phyloP scores from a whole-genome alignment of 1,140 invertebrate genomes.

The Drosophila novamexicana region DNA sequence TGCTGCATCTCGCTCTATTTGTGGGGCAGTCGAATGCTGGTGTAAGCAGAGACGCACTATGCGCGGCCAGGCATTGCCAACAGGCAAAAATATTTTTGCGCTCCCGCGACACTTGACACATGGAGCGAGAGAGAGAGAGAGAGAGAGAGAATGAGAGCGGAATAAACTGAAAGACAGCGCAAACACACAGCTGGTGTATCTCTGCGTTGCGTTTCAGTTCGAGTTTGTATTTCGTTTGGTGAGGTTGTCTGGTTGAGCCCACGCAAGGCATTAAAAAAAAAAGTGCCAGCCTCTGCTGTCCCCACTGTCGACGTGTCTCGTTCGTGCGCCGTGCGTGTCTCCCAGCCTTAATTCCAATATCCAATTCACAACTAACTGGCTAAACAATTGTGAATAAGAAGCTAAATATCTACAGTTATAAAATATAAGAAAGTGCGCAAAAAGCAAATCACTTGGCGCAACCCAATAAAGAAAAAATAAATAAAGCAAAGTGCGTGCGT shows the following conservation, averaged over 20 bases:
- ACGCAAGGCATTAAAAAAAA: constrained; percentile 43
- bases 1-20: constrained; percentile 54
- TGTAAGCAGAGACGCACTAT: constrained; percentile 46
- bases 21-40: constrained; percentile 15
- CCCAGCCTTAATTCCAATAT: constrained; percentile 21
- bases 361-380: constrained; percentile 46
- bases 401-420: constrained; percentile 31
- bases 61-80: constrained; percentile 43
- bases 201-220: constrained; percentile 67
- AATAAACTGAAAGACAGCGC: constrained; percentile 22
- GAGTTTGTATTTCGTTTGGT: constrained; percentile 84
- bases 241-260: constrained; percentile 62
- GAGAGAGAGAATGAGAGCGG: constrained; percentile 15
- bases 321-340: constrained; percentile 53
- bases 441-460: constrained; percentile 66
- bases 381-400: constrained; percentile 54
- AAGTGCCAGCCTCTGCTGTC: constrained; percentile 42
- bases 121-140: constrained; percentile 2
- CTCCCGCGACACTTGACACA: constrained; percentile 60
- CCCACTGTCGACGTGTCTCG: constrained; percentile 74
- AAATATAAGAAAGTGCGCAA: constrained; percentile 46
- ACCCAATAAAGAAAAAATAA: constrained; percentile 56
- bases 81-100: constrained; percentile 24
- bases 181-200: constrained; percentile 73
- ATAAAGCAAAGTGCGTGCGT: constrained; percentile 61